Base-by-base conservation (phyloP, 2,888 invertebrate genomes). In the Campaea margaritaria region DNA sequence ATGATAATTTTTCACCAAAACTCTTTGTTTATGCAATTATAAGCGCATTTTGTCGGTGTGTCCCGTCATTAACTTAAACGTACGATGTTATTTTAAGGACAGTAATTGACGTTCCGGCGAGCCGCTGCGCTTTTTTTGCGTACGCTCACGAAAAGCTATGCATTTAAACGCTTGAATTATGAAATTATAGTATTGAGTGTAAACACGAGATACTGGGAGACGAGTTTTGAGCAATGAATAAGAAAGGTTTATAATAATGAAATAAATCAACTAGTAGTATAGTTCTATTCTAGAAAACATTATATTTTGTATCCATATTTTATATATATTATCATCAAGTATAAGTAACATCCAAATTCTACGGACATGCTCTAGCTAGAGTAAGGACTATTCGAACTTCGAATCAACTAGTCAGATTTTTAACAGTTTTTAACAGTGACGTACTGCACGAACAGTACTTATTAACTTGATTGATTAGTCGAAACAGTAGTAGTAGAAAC, bases 151-250 rank as follows among this genome's bases (percentile, higher is more conserved):
- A 86, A 91, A 90, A 91, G 89, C 89, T 91, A 91, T 91, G 91
- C 91, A 91, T 89, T 92, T 92, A 91, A 92, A 90, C 90, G 91
- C 88, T 85, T 89, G 84, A 89, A 91, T 92, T 92, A 91, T 92
- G 89, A 91, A 91, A 91, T 91, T 91, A 89, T 87, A 85, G 90
- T 88, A 88, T 88, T 83, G 87, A 91, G 86, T 86, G 88, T 86
- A 90, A 89, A 87, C 84, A 83, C 76, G 78, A 78, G 80, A 76
- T 75, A 74, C 74, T 75, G 77, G 74, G 74, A 67, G 55, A 66
- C 58, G 47, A 50, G 43, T 41, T 42, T 58, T 44, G 34, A 15
- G 21, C 16, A 41, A 21, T 14, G 14, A 44, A 38, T 27, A 11
- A 0, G n/a, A 39, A 46, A 46, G 11, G 1, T 31, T 31, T 31